Evolutionary conservation across 2,888 invertebrate species (phyloP), one percentile per base, ranked within the genome.

Genomic region (Andricus curvator): DNA sequence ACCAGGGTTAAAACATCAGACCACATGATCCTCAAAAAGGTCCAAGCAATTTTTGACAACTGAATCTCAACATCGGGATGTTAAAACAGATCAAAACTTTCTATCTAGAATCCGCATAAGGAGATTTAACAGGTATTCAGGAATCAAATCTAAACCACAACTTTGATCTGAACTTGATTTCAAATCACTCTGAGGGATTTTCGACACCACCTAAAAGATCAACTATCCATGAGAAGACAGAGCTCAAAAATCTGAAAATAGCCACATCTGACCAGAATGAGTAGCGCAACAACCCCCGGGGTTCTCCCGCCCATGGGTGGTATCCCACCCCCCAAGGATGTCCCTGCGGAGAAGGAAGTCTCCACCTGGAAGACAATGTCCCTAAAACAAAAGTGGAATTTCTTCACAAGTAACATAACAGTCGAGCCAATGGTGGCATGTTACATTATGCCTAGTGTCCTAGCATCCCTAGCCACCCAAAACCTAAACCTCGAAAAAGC

Each of bases 401-500:
- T 94, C 84, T 93, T 96, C 88, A 93, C 94, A 76, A 94, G 94
- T 56, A 95, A 96, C 88, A 96, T 96, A 85, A 96, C 96, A 13
- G 96, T 96, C 6, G 96, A 96, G 89, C 96, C 96, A 0, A 95
- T 96, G 94, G 91, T 96, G 80, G 96, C 96, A 1, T 96, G 96
- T 88, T 96, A 96, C 90, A 96, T 96, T 81, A 94, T 95, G 89
- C 94, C 94, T 1, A 94, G 94, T 85, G 94, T 95, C 4, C 90
- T 95, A 20, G 96, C 97, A 2, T 95, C 96, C 68, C 90, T 97
- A 85, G 97, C 97, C 29, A 97, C 97, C 65, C 97, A 97, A 92
- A 97, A 97, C 92, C 93, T 97, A 77, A 97, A 97, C 91, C 93
- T 97, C 89, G 97, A 97, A 92, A 97, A 97, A 92, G 97, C 97